Conservation (phyloP, 1,140 invertebrate species). For the Plectrocnemia conspersa region DNA sequence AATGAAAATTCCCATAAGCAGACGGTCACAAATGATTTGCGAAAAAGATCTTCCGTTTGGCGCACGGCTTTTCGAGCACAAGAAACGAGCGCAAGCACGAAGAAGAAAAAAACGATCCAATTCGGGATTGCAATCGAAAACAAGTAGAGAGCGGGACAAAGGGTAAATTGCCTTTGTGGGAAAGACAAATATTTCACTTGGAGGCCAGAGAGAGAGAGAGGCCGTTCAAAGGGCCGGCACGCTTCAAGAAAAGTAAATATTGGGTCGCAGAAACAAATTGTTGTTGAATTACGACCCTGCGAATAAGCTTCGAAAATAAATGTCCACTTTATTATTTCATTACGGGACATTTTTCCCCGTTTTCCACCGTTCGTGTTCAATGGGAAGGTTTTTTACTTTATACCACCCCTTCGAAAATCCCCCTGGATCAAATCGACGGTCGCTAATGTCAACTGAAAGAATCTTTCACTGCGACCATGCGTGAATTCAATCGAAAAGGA, state of each 20-base stretch:
- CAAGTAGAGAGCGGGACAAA: slow-evolving; percentile 30
- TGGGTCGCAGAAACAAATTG: slow-evolving; percentile 12
- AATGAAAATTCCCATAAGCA: too few species aligned
- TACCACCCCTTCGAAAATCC: too few species aligned
- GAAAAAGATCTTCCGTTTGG: too few species aligned
- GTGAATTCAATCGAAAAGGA: too few species aligned
- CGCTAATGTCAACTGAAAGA: too few species aligned
- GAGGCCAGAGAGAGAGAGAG: slow-evolving; percentile 3
- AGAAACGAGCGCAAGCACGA: neutral
- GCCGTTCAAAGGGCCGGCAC: slow-evolving; percentile 18
- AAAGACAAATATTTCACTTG: slow-evolving; percentile 35
- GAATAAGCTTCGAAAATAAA: slow-evolving; percentile 12
- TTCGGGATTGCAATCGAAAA: slow-evolving; percentile 34
- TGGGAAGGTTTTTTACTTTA: too few species aligned
- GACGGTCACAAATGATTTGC: too few species aligned
- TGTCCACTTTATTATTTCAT: slow-evolving; percentile 12
- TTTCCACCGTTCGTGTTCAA: too few species aligned
- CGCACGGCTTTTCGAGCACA: too few species aligned
- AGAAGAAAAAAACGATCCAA: slow-evolving; percentile 30
- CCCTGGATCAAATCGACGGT: too few species aligned
- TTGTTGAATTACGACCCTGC: slow-evolving; percentile 13
- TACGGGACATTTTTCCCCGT: too few species aligned
- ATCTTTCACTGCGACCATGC: too few species aligned
- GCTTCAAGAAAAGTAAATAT: slow-evolving; percentile 26
- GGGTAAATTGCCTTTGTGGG: slow-evolving; percentile 34